phyloP scores from a whole-genome alignment of 2,797 vertebrate genomes.

The Echeneis naucrates region DNA sequence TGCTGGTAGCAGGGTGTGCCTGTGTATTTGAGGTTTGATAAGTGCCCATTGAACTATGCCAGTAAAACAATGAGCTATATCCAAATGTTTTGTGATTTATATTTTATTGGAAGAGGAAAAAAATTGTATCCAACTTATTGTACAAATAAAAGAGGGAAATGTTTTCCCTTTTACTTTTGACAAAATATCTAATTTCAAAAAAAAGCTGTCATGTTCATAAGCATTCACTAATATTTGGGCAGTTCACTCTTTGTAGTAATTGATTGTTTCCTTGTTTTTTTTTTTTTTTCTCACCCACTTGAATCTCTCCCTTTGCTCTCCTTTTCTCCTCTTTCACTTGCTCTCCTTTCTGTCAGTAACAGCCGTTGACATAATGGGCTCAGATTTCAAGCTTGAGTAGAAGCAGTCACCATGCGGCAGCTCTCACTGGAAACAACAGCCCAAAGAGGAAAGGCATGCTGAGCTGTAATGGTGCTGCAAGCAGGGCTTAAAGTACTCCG shows the following conservation, averaged over 20 bases:
- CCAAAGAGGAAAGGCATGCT: constrained; percentile 68
- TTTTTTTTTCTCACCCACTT: constrained; percentile 37
- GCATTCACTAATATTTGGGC: constrained; percentile 2
- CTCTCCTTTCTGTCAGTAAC: constrained; percentile 72
- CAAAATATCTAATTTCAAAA: no score
- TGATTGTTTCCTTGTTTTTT: not conserved
- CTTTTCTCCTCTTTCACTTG: constrained; percentile 51
- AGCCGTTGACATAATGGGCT: constrained; percentile 84
- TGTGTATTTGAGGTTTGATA: constrained; percentile 36
- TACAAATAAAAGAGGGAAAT: constrained; percentile 1
- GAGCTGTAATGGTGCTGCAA: constrained; percentile 40
- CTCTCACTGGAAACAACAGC: constrained; percentile 46
- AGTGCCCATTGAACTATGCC: constrained; percentile 50
- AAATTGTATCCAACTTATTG: not conserved
- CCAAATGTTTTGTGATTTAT: constrained; percentile 35
- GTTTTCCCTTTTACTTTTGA: no score
- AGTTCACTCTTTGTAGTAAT: constrained; percentile 3
- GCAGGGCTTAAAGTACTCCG: no score
- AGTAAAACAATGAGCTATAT: constrained; percentile 43
- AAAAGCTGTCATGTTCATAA: not conserved
- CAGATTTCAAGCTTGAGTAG: constrained; percentile 83
- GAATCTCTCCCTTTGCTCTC: constrained; percentile 21
- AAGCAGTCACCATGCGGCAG: constrained; percentile 55
- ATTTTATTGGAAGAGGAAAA: constrained; percentile 15
- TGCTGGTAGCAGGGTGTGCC: constrained; percentile 29